Base-by-base conservation (phyloP, 2,888 invertebrate species). In the Cryptosula pallasiana region DNA sequence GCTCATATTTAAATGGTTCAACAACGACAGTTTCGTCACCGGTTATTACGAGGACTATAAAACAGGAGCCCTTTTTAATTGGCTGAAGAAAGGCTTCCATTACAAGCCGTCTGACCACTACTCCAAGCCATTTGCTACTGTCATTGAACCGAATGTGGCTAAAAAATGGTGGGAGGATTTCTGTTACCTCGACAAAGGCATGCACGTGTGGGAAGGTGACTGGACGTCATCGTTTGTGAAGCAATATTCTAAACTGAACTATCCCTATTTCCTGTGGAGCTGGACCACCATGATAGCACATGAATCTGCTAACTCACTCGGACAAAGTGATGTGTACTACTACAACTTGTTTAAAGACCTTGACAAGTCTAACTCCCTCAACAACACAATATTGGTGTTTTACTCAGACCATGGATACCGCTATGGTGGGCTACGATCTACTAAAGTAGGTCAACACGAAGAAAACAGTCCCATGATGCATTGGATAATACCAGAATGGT, bases 381-480 rank as follows among this genome's bases (percentile, higher is more conserved):
- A 45, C 45, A 45, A 45, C 45, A 45, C 45, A 5, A 45, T 45
- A 13, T 45, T 45, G 20, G 45, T 45, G 20, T 45, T 45, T 20
- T 45, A 45, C 20, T 45, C 45, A 20, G 45, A 45, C 20, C 45
- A 45, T 45, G 45, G 45, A 5, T 45, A 45, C 20, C 45, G 45
- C 20, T 45, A 45, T 45, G 45, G 45, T 13, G 45, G 45, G 20
- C 45, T 45, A 13, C 5, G 45, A 45, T 5, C 45, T 20, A 45
- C 45, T 45, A 45, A 45, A 45, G 20, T 45, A 45, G 45, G 45
- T 45, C 45, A 45, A 45, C 5, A 45, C 20, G 45, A 45, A 20
- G 45, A 45, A 45, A 45, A 45, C 45, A 45, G 45, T 45, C 45
- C 45, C 45, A 45, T 45, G 45, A 45, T 45, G 45, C 45, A 45